Evolutionary conservation across 2,888 invertebrate species (phyloP), one percentile per base, ranked within the genome.

Genomic region (Poecilus cupreus): DNA sequence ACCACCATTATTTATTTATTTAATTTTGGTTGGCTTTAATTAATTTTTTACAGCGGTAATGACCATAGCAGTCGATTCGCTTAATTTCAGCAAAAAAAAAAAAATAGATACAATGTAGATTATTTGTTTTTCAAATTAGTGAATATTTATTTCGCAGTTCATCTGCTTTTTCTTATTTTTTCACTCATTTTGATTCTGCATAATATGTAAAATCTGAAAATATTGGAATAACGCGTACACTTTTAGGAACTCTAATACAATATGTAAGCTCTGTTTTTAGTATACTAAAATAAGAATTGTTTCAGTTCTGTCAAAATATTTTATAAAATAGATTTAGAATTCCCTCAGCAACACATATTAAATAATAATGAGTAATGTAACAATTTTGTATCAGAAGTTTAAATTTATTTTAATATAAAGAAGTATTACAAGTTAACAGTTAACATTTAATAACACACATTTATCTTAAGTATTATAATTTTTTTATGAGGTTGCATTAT

Each of bases 341-440:
- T 22, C n/a, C 8, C 8, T 11, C 0, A 8, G 13, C 43, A 10
- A 43, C 3, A 43, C 11, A 43, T 43, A 43, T 43, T 10, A 4
- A 46, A 46, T 10, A 46, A 46, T 3, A 11, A 46, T 1, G n/a
- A 46, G n/a, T 37, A 6, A 37, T n/a, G n/a, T 46, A 46, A 2
- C 10, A 13, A 46, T 46, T 46, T 13, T 13, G 46, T 51, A 18
- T 51, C 8, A 16, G 51, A 51, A 51, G 8, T 51, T 18, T 18
- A 51, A 8, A 51, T 51, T 18, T 51, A 16, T 68, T 68, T 68
- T 68, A 68, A 68, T 68, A 37, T 68, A 68, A 68, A 68, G 16
- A 32, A 37, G 37, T 68, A 68, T 68, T 68, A 68, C 37, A 68
- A 68, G 16, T 68, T 37, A 68, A 68, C 64, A 68, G 37, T 68